Conservation (phyloP, 2,888 invertebrate genomes). For the Criorhina ranunculi region DNA sequence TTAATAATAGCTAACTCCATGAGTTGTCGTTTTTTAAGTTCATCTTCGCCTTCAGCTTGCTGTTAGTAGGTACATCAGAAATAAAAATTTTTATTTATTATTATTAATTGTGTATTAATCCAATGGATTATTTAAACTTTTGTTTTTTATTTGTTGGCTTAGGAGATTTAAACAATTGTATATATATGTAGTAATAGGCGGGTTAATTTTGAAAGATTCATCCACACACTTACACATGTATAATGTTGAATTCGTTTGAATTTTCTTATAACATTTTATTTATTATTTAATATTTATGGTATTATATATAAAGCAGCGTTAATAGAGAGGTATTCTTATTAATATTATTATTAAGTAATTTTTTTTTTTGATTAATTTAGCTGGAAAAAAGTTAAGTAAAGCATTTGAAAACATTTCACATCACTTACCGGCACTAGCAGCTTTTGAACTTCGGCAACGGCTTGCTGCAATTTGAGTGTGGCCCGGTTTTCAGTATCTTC, state of each 20-base stretch:
- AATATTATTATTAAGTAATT: constrained; percentile 54
- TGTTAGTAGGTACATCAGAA: constrained; percentile 84
- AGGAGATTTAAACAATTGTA: constrained; percentile 79
- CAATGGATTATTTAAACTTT: constrained; percentile 74
- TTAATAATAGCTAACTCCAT: constrained; percentile 99
- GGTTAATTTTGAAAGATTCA: constrained; percentile 45
- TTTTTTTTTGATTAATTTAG: constrained; percentile 53
- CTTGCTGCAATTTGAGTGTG: constrained; percentile 96
- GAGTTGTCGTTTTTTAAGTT: constrained; percentile 99
- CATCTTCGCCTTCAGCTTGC: constrained; percentile 99
- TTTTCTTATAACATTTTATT: constrained; percentile 31
- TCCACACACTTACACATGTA: constrained; percentile 57
- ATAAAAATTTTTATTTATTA: constrained; percentile 69
- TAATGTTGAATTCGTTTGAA: constrained; percentile 38
- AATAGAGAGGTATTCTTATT: constrained; percentile 60
- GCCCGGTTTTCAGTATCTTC: constrained; percentile 99
- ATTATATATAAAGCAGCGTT: constrained; percentile 66
- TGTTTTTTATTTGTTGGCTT: constrained; percentile 76
- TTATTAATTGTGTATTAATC: constrained; percentile 75
- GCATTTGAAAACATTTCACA: neutral
- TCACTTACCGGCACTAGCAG: constrained; percentile 96
- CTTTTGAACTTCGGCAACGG: constrained; percentile 99
- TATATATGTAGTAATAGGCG: constrained; percentile 1
- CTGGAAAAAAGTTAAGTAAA: constrained; percentile 48
- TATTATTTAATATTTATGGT: constrained; percentile 17